phyloP scores from a whole-genome alignment of 2,113 vertebrate species.

The Gymnocephalus cernua region DNA sequence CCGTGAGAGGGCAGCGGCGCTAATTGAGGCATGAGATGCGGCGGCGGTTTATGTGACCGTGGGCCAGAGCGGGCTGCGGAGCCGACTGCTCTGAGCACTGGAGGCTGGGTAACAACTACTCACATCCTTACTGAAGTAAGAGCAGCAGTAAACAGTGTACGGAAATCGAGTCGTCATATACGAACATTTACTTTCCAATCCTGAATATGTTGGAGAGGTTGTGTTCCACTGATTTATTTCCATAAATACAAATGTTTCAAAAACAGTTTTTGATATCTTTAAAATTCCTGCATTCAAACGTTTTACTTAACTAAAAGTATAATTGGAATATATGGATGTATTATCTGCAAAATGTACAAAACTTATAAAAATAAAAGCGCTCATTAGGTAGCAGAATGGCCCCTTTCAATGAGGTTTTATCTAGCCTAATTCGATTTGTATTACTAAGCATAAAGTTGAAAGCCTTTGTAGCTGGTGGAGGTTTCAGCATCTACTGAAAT shows the following conservation, averaged over 20 bases:
- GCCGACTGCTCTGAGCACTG: neutral
- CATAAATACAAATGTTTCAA: no score
- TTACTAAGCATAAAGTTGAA: neutral
- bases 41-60: slow-evolving; percentile 75
- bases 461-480: neutral
- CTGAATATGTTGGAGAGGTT: no score
- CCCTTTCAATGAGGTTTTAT: neutral
- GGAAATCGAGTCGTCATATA: no score
- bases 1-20: slow-evolving; percentile 94
- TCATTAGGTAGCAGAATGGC: neutral
- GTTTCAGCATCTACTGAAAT: neutral
- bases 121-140: neutral
- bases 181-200: no score
- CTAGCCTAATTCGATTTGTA: neutral
- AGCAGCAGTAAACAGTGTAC: no score
- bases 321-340: no score
- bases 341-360: no score
- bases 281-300: neutral
- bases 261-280: no score
- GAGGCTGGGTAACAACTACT: neutral
- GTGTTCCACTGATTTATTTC: no score
- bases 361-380: slow-evolving; percentile 2
- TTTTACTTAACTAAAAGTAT: neutral
- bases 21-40: slow-evolving; percentile 97
- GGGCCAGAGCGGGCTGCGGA: slow-evolving; percentile 26